Conservation (phyloP, 2,113 vertebrate genomes). For the Erythrolamprus reginae region DNA sequence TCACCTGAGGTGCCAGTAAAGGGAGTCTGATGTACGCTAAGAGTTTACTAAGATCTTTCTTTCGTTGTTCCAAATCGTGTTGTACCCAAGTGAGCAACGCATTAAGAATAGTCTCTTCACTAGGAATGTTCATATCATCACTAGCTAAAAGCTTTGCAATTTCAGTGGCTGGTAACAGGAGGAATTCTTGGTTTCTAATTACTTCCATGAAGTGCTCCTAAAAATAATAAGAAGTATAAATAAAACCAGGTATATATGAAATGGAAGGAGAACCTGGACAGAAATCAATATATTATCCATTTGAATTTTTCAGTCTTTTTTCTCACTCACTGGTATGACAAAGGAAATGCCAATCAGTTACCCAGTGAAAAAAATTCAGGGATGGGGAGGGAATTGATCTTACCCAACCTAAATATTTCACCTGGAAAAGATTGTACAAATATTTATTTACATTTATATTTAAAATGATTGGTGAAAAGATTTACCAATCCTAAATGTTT, state of each 20-base stretch:
- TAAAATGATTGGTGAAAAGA: too few relatives aligned
- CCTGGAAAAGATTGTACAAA: too few relatives aligned
- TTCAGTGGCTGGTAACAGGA: conserved; percentile 86
- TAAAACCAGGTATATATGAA: conserved; percentile 27
- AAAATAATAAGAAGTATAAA: conserved; percentile 21
- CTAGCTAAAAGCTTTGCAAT: conserved; percentile 90
- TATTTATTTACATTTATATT: too few relatives aligned
- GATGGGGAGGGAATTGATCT: background rate
- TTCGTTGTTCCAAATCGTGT: conserved; percentile 79
- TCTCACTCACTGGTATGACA: background rate
- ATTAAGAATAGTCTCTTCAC: conserved; percentile 91
- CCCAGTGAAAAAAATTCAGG: background rate
- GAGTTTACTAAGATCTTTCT: conserved; percentile 81
- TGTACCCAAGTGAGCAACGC: conserved; percentile 90
- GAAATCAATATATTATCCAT: background rate
- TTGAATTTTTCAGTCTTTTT: background rate
- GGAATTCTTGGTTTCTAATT: conserved; percentile 93
- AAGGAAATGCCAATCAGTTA: background rate
- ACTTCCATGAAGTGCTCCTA: conserved; percentile 97
- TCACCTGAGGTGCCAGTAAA: conserved; percentile 92
- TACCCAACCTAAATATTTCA: background rate
- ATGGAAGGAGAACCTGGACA: background rate
- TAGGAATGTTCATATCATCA: conserved; percentile 95
- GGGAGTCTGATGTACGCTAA: conserved; percentile 90
- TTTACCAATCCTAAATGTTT: too few relatives aligned